phyloP scores from a whole-genome alignment of 2,113 vertebrate genomes.

The Sturnus vulgaris region DNA sequence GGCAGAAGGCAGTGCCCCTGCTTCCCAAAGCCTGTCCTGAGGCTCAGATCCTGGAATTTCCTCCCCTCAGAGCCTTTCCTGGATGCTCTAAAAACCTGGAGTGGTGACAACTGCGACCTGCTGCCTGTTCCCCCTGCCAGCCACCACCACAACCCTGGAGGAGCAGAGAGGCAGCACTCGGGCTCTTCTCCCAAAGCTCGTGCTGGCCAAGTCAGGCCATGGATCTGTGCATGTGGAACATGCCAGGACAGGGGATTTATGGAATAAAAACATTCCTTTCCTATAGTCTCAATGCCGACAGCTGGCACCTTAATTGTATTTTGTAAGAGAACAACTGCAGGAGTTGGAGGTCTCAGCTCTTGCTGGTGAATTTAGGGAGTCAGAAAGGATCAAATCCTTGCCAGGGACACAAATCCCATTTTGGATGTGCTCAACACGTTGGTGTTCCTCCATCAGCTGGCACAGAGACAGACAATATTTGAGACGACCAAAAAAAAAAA shows the following conservation, averaged over 20 bases:
- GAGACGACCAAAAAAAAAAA: neutral
- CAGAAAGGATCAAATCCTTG: neutral
- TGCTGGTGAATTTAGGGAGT: fast-evolving
- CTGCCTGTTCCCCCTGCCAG: neutral
- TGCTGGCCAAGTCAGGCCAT: neutral
- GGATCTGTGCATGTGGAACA: neutral
- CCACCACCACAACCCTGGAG: fast-evolving
- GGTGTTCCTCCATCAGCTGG: neutral
- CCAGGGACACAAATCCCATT: neutral
- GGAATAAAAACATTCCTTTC: constrained; percentile 7
- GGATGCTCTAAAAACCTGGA: neutral
- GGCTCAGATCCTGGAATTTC: neutral
- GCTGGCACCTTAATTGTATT: neutral
- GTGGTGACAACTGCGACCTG: neutral
- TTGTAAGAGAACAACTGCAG: neutral
- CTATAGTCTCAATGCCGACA: neutral
- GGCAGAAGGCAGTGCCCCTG: neutral
- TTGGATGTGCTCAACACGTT: fast-evolving
- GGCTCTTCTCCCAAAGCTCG: neutral
- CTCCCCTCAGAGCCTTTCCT: neutral
- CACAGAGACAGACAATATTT: fast-evolving
- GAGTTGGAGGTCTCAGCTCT: neutral
- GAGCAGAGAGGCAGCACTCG: neutral
- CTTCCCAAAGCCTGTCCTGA: neutral
- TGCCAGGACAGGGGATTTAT: neutral